Conservation (phyloP, 1,140 invertebrate genomes). For the Chymomyza costata region DNA sequence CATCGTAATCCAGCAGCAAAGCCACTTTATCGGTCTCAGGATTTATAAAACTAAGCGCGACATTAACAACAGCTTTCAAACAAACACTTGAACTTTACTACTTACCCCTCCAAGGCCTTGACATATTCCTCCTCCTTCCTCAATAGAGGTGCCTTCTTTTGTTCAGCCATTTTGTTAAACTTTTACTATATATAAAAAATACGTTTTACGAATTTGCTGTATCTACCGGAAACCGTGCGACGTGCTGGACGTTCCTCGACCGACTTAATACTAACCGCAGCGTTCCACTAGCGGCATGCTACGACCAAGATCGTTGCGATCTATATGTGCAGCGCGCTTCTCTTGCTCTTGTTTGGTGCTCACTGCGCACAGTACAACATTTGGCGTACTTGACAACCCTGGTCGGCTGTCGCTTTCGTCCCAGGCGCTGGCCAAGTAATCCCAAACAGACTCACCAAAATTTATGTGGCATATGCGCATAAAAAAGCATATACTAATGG, state of each 20-base stretch:
- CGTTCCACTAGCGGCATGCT: slow-evolving; percentile 29
- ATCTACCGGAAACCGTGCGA: slow-evolving; percentile 64
- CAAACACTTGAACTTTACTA: not conserved
- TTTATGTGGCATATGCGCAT: slow-evolving; percentile 66
- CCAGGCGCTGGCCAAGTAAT: slow-evolving; percentile 56
- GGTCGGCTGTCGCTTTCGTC: slow-evolving; percentile 21
- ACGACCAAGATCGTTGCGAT: slow-evolving; percentile 15
- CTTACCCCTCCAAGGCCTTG: slow-evolving; percentile 71
- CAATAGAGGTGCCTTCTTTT: slow-evolving; percentile 72
- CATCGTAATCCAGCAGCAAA: slow-evolving; percentile 91
- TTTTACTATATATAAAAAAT: slow-evolving; percentile 6
- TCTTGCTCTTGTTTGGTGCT: slow-evolving; percentile 6
- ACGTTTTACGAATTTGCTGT: slow-evolving; percentile 28
- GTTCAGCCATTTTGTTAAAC: slow-evolving; percentile 61
- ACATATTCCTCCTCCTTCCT: slow-evolving; percentile 72
- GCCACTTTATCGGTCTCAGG: slow-evolving; percentile 77
- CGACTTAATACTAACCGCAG: slow-evolving; percentile 70
- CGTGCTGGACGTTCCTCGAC: slow-evolving; percentile 70
- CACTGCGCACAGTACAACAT: no score
- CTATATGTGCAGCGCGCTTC: slow-evolving; percentile 38
- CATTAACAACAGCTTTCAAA: not conserved
- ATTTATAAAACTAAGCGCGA: slow-evolving; percentile 53
- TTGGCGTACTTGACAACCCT: slow-evolving; percentile 45
- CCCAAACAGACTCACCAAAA: slow-evolving; percentile 56
- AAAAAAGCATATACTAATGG: slow-evolving; percentile 65